Evolutionary conservation across 64 coral and sea anemone species (phyloP).

Genomic region (Anthopleura sola): DNA sequence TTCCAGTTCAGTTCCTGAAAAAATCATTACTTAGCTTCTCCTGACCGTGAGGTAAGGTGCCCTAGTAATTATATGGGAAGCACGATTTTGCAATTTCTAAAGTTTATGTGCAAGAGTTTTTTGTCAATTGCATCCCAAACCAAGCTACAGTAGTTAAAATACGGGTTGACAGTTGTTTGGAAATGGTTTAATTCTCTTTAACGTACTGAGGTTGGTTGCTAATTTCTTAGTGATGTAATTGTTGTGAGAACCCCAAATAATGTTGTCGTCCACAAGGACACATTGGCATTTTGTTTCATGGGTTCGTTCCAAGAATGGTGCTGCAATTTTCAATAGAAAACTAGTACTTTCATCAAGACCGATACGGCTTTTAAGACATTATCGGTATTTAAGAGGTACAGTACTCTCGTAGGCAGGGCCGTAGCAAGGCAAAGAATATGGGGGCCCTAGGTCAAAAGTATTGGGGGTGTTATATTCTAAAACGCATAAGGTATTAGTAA

Average conservation of each 20-base stretch:
- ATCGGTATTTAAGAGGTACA: no score
- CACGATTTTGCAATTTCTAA: slow-evolving; percentile 50
- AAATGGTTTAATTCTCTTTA: slow-evolving; percentile 14
- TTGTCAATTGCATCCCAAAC: slow-evolving; percentile 25
- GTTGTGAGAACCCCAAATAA: not conserved
- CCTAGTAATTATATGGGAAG: slow-evolving; percentile 22
- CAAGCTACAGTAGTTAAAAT: slow-evolving; percentile 37
- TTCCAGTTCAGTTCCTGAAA: slow-evolving; percentile 1
- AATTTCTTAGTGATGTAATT: not conserved
- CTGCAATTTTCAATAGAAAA: no score
- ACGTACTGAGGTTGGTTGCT: not conserved
- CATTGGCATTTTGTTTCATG: not conserved
- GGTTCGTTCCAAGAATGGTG: no score
- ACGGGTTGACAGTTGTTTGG: slow-evolving; percentile 1
- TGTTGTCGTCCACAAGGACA: not conserved
- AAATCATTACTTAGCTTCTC: not conserved
- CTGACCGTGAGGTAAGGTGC: slow-evolving; percentile 5
- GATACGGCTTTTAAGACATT: no score
- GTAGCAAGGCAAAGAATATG: no score
- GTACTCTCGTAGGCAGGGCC: no score
- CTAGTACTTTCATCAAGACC: no score
- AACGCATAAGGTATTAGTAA: no score
- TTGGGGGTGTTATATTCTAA: no score
- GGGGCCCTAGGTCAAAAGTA: no score
- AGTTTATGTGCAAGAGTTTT: slow-evolving; percentile 39